phyloP scores from a whole-genome alignment of 1,140 invertebrate genomes.

The Pissodes strobi region DNA sequence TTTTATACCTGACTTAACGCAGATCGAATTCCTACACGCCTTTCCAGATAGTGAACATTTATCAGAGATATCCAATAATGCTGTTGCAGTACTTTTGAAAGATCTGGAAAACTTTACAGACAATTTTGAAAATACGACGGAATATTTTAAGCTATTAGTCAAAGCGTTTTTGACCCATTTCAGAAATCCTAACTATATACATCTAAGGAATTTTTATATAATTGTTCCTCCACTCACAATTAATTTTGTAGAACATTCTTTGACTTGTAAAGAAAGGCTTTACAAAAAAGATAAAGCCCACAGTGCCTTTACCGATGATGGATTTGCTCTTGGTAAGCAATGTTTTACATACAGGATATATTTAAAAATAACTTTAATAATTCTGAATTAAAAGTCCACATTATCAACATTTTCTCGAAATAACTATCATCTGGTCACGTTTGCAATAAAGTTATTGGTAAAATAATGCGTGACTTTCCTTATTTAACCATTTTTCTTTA shows the following conservation, averaged over 20 bases:
- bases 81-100: slow-evolving; percentile 74
- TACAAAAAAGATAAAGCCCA: slow-evolving; percentile 83
- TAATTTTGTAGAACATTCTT: slow-evolving; percentile 93
- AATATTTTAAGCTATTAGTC: slow-evolving; percentile 94
- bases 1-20: slow-evolving; percentile 86
- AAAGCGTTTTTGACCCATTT: slow-evolving; percentile 92
- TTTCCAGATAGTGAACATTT: slow-evolving; percentile 64
- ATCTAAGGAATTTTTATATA: slow-evolving; percentile 92
- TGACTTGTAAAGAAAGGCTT: slow-evolving; percentile 91
- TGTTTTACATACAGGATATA: neutral
- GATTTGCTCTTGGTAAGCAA: slow-evolving; percentile 89
- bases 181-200: slow-evolving; percentile 82
- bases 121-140: slow-evolving; percentile 90
- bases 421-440: neutral
- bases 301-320: slow-evolving; percentile 95
- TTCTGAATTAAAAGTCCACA: too few relatives aligned
- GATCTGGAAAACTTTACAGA: slow-evolving; percentile 78
- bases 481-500: too few relatives aligned
- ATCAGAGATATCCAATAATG: slow-evolving; percentile 64
- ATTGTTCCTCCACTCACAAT: slow-evolving; percentile 93
- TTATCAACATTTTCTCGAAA: neutral
- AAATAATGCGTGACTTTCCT: too few relatives aligned
- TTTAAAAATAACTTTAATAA: neutral
- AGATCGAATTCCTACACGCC: slow-evolving; percentile 60
- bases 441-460: too few relatives aligned